Evolutionary conservation across 64 coral and sea anemone genomes (phyloP).

Genomic region (Catalaphyllia jardinei): DNA sequence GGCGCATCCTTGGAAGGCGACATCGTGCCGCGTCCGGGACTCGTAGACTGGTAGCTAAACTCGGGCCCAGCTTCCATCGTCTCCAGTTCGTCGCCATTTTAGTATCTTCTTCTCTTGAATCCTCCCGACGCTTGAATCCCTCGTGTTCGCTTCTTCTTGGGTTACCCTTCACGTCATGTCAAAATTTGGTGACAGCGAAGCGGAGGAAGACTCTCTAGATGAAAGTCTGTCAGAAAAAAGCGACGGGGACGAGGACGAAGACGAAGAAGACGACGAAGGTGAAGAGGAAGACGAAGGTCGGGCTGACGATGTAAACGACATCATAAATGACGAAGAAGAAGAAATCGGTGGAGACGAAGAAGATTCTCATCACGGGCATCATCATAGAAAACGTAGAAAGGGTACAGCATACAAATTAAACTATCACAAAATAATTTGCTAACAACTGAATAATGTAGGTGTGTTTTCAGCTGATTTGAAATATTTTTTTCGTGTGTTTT

Average conservation of each 20-base stretch:
- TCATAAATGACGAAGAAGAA: conserved; percentile 76
- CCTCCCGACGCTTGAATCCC: neutral
- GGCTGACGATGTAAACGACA: conserved; percentile 80
- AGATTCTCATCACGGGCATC: conserved; percentile 7
- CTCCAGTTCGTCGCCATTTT: conserved; percentile 23
- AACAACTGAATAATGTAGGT: neutral
- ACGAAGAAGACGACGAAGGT: conserved; percentile 66
- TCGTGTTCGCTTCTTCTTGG: neutral
- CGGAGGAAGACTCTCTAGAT: conserved; percentile 91
- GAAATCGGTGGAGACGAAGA: conserved; percentile 79
- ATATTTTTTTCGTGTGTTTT: conserved; percentile 25
- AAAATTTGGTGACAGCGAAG: conserved; percentile 95
- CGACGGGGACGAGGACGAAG: conserved; percentile 79
- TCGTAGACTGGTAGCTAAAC: neutral
- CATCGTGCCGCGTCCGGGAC: neutral
- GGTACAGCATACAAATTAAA: conserved; percentile 14
- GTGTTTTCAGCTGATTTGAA: conserved; percentile 32
- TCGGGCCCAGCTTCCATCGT: neutral
- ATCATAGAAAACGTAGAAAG: conserved; percentile 51
- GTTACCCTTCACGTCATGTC: conserved; percentile 75
- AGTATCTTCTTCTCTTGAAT: neutral
- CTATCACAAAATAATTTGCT: neutral
- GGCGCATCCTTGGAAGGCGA: too few species aligned
- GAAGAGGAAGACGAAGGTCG: conserved; percentile 66
- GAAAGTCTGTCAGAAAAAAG: conserved; percentile 85